Percentiles rank a stretch among this genome's conserved stretches.
These are phyloP conservation scores for Apogon hyalosoma DNA, from an alignment of 2,797 vertebrate species.

Conservation along the genomic window DNA sequence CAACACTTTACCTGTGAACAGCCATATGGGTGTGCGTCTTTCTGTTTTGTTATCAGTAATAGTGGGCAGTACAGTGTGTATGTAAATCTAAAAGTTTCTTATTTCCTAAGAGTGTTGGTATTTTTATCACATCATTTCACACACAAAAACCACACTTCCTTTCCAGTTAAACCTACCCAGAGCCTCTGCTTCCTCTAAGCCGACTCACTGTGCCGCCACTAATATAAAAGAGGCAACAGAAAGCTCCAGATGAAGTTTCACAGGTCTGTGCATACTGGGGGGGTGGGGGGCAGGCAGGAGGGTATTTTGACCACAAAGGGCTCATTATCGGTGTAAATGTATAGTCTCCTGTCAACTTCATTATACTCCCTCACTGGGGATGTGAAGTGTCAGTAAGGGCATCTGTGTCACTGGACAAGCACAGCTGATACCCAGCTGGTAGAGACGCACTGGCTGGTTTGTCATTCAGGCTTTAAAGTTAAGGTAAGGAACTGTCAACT, in stretches of 20 bases:
- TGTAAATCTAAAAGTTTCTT: background rate
- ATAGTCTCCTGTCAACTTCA: slow-evolving; percentile 44
- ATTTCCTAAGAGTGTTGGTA: too few relatives aligned
- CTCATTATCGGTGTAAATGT: slow-evolving; percentile 49
- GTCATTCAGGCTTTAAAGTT: background rate
- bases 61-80: background rate
- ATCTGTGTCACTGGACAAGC: background rate
- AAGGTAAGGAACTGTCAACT: slow-evolving; percentile 36
- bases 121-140: slow-evolving; percentile 9
- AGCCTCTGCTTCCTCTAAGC: slow-evolving; percentile 45
- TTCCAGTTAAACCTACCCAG: slow-evolving; percentile 1
- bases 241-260: slow-evolving; percentile 21
- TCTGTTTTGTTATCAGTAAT: background rate
- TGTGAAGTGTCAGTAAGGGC: slow-evolving; percentile 43
- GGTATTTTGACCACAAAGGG: slow-evolving; percentile 24
- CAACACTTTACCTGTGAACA: background rate
- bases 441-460: slow-evolving; percentile 1
- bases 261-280: slow-evolving; percentile 8
- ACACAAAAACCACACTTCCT: slow-evolving; percentile 5
- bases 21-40: background rate
- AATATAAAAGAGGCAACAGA: slow-evolving; percentile 5
- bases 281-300: slow-evolving; percentile 3
- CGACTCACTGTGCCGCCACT: background rate
- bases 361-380: slow-evolving; percentile 25
- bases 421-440: slow-evolving; percentile 41